Evolutionary conservation across 2,797 vertebrate genomes (phyloP), one percentile per base, ranked within the genome.

Genomic region (Hydrolagus colliei): DNA sequence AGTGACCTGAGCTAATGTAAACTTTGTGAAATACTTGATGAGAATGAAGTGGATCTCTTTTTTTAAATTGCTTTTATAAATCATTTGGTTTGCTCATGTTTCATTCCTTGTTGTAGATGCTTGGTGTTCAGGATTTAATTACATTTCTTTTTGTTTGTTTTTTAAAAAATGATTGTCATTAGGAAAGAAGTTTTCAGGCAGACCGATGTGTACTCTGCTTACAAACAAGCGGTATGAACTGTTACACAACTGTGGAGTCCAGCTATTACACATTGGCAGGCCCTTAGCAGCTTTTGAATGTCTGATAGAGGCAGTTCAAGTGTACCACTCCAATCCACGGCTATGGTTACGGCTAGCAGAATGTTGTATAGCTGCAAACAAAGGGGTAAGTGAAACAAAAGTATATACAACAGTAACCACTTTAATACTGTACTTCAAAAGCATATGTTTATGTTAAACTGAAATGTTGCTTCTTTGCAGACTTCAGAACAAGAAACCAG

Each of bases 221-320:
- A 97, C 96, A 72, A 98, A 98, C 92, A 98, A 98, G 87, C 94
- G 96, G n/a, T 97, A 99, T 0, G 98, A 99, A 91, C 89, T 99
- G 92, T 94, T 99, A 2, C 97, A 99, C 87, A 99, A 99, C 89
- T 99, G 97, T 77, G 98, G 98, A 0, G 97, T 99, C 87, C 98
- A 99, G 92, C 95, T 99, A 76, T 91, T 99, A 86, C 97, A 99
- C 88, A 95, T 98, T 0, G 96, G 96, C 80, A 91, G 97, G 86
- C 98, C 97, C 0, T 92, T 99, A 63, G 98, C 97, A 12, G 98
- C 97, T 0, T 99, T 99, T 0, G 98, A 99, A 88, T 99, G 97
- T 92, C 92, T 99, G 88, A 97, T 98, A 89, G 97, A 99, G 90
- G 97, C 97, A 0, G 97, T 99, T 86, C 97, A 98, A 90, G 97